These are phyloP conservation scores for Glaucopsyche alexis DNA, from an alignment of 2,888 invertebrate species.

Conservation along the genomic window DNA sequence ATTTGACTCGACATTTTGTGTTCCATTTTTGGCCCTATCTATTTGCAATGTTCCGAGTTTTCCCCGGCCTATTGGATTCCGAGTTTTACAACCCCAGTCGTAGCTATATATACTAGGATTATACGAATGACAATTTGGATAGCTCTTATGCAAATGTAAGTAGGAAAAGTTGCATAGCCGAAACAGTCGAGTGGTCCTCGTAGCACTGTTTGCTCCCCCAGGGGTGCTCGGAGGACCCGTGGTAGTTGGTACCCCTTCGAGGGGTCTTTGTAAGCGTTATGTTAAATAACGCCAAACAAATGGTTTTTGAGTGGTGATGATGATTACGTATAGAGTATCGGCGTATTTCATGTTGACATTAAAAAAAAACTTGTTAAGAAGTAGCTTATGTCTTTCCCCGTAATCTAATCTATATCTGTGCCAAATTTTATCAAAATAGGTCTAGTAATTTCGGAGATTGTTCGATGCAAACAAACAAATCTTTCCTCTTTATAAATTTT, in stretches of 20 bases:
- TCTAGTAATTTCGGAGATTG: no score
- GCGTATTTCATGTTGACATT: no score
- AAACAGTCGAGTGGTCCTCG: neutral
- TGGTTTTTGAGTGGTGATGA: neutral
- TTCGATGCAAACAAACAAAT: no score
- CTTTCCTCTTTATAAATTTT: no score
- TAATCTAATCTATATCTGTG: no score
- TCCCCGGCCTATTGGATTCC: no score
- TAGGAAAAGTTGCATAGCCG: constrained; percentile 1
- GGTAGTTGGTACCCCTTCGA: neutral
- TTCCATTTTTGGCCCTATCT: no score
- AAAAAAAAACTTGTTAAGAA: no score
- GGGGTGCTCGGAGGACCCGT: neutral
- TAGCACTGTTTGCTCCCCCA: neutral
- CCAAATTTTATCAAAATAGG: no score
- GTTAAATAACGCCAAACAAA: constrained; percentile 31
- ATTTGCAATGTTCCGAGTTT: no score
- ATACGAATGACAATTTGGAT: neutral
- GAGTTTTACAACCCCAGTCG: neutral
- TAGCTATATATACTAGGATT: neutral
- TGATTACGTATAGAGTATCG: neutral
- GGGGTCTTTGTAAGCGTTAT: constrained; percentile 34
- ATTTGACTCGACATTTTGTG: no score
- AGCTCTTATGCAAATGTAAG: constrained; percentile 7
- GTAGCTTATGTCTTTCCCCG: no score